Evolutionary conservation across 1,140 invertebrate species (phyloP), one percentile per base, ranked within the genome.

Genomic region (Megalonaias nervosa): DNA sequence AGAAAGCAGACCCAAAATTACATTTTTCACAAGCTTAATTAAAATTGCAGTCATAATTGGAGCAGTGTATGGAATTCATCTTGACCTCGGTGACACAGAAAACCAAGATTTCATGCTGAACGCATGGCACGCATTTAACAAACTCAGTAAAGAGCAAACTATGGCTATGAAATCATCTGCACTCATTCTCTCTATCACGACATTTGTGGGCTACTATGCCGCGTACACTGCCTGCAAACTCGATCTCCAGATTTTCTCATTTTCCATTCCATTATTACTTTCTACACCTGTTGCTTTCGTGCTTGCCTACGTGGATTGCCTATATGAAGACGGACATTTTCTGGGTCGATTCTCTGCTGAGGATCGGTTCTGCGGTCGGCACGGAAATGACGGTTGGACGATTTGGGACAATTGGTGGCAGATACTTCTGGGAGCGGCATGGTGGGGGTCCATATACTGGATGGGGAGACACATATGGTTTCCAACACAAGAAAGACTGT

Each of bases 191-290:
- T 67, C 68, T 16, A 17, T 77, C 16, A 19, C 61, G 14, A 62
- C 75, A 19, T 77, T 71, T 58, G 38, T 77, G 0, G 68, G 75
- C 12, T 31, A 77, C 48, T 77, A 77, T 23, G 26, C 86, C 66
- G 85, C 82, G 1, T 77, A 84, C n/a, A 78, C 89, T 15, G 87
- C 89, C 0, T 90, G 89, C 74, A 90, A 89, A 71, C 71, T 90
- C 13, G 87, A 86, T 69, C 89, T 90, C 88, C 89, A 90, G 76
- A 69, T 83, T 14, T 55, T 85, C 17, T 84, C 87, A 26, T 90
- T 90, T 77, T 80, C 86, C 3, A 66, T 89, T 3, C 89, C 89
- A 2, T 62, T 90, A 38, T 78, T 84, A 15, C 68, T 90, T 19
- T 83, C 85, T 0, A 86, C 86, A 1, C 89, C 89, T 2, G 67